Conservation (phyloP, 2,797 vertebrate genomes). For the Otus scops region DNA sequence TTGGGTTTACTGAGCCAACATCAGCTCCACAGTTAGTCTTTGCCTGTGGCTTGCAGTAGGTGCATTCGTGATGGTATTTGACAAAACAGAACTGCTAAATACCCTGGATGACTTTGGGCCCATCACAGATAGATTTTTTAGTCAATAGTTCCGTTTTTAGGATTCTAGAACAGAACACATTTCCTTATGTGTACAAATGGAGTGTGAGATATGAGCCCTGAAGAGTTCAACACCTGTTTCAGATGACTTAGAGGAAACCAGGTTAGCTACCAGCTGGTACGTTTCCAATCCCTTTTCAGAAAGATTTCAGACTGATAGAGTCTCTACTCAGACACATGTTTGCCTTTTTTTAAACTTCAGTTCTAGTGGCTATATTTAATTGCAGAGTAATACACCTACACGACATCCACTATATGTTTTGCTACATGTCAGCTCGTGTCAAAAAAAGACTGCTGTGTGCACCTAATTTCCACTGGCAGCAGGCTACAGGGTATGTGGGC, state of each 20-base stretch:
- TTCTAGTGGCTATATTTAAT: not conserved
- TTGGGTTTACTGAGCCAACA: not conserved
- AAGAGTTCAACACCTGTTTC: not conserved
- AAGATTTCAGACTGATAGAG: not conserved
- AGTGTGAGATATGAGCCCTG: not conserved
- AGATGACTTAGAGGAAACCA: not conserved
- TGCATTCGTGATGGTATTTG: not conserved
- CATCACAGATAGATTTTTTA: not conserved
- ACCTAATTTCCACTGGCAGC: not conserved
- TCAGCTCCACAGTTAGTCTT: not conserved
- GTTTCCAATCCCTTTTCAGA: not conserved
- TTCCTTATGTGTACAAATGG: not conserved
- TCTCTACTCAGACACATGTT: not conserved
- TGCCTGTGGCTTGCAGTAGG: not conserved
- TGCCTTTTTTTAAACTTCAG: not conserved
- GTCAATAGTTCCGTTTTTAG: not conserved
- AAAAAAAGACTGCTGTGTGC: not conserved
- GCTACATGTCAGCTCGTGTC: not conserved
- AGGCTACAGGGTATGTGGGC: not conserved
- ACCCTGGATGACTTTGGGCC: not conserved
- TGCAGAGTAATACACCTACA: accelerated
- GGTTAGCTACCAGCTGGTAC: not conserved
- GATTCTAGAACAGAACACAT: not conserved
- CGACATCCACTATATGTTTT: not conserved
- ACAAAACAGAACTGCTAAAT: not conserved